These are phyloP conservation scores for Brenthis daphne DNA, from an alignment of 2,888 invertebrate genomes.

Conservation along the genomic window DNA sequence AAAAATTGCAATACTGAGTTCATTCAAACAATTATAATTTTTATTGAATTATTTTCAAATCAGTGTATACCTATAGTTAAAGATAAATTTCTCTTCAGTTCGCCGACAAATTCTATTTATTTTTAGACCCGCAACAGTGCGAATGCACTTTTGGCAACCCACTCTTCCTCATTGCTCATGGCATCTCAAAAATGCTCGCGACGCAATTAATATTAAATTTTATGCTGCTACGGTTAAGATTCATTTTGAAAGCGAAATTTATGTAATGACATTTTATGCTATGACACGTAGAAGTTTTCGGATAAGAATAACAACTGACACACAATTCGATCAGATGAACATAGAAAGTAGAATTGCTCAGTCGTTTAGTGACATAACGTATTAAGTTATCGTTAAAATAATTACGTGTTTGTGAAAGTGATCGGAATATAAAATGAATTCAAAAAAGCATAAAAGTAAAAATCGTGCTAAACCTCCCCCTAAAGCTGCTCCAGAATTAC, in stretches of 20 bases:
- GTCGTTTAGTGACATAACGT: conserved; percentile 47
- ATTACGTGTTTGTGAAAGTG: conserved; percentile 24
- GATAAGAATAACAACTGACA: conserved; percentile 65
- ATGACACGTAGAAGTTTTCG: conserved; percentile 59
- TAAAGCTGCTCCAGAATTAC: conserved; percentile 46
- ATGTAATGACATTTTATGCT: conserved; percentile 66
- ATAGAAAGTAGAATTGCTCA: conserved; percentile 66
- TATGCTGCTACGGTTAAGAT: conserved; percentile 13
- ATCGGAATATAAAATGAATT: conserved; percentile 54
- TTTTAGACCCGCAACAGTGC: conserved; percentile 47
- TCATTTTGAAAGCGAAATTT: conserved; percentile 11
- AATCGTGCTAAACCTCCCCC: conserved; percentile 52
- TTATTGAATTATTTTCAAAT: neutral
- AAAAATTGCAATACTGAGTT: too few relatives aligned
- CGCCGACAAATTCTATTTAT: conserved; percentile 38
- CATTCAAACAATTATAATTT: too few relatives aligned
- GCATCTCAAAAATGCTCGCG: conserved; percentile 46
- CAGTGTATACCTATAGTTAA: neutral
- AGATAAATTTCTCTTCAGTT: conserved; percentile 2
- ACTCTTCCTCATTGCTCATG: conserved; percentile 47
- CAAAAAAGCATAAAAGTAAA: conserved; percentile 70
- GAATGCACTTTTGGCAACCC: conserved; percentile 55
- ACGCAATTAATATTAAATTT: conserved; percentile 23
- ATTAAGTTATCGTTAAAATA: conserved; percentile 4
- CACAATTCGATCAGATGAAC: conserved; percentile 68